phyloP scores from a whole-genome alignment of 2,888 invertebrate genomes.

The Macrosoma leucophasiata region DNA sequence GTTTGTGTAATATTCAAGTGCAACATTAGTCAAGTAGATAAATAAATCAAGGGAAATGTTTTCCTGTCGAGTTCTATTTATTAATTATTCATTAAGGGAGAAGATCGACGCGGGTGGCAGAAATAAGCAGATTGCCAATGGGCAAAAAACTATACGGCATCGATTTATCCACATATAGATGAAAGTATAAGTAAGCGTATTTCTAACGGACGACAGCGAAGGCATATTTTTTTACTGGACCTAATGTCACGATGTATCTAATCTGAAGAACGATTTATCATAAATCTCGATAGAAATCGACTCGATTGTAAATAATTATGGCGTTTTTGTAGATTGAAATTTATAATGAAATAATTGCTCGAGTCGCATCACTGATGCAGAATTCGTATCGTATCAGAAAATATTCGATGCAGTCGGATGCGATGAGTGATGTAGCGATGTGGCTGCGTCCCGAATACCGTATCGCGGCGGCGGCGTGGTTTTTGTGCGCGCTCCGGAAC shows the following conservation, averaged over 20 bases:
- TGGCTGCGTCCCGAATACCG: constrained; percentile 22
- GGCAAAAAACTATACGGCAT: constrained; percentile 28
- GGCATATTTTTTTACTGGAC: too few species aligned
- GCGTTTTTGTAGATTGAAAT: constrained; percentile 37
- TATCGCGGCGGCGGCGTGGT: constrained; percentile 33
- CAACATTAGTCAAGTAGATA: too few species aligned
- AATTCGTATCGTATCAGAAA: constrained; percentile 38
- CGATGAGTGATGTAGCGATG: constrained; percentile 25
- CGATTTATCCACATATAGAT: constrained; percentile 30
- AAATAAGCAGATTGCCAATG: constrained; percentile 28
- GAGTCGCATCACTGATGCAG: constrained; percentile 37
- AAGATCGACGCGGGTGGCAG: constrained; percentile 34
- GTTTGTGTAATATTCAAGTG: too few species aligned
- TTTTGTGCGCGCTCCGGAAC: constrained; percentile 57
- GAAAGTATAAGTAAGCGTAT: constrained; percentile 27
- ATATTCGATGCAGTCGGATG: constrained; percentile 34
- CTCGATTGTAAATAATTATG: constrained; percentile 12
- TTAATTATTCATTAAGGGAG: constrained; percentile 34
- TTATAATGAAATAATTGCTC: constrained; percentile 47
- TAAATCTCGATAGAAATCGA: constrained; percentile 25
- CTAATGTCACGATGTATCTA: constrained; percentile 13
- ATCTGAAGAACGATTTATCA: constrained; percentile 14
- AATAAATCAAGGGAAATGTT: constrained; percentile 25
- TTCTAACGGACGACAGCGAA: constrained; percentile 22
- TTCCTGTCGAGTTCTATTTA: constrained; percentile 29